Percentiles rank a stretch among this genome's conserved stretches.
phyloP scores from a whole-genome alignment of 2,888 invertebrate species.

The Sinotaia quadrata region DNA sequence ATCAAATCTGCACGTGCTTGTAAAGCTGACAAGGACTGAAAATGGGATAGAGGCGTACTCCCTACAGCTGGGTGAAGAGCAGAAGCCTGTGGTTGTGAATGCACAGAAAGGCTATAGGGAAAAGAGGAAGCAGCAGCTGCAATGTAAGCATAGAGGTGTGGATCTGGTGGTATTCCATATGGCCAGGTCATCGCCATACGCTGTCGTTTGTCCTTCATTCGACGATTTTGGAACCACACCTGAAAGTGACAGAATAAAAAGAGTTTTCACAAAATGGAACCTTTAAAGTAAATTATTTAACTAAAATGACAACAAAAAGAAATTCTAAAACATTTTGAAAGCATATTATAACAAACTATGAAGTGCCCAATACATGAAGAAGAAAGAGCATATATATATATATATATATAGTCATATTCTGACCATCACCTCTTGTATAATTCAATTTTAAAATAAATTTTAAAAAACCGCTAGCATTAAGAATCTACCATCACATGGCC shows the following conservation, averaged over 20 bases:
- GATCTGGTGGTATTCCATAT: constrained; percentile 82
- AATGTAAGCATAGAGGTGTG: constrained; percentile 89
- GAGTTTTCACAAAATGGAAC: neutral
- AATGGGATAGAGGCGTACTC: neutral
- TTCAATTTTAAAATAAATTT: too few species aligned
- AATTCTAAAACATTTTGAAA: too few species aligned
- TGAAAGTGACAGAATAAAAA: constrained; percentile 38
- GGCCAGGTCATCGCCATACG: constrained; percentile 96
- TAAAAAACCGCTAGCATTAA: too few species aligned
- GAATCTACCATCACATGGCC: too few species aligned
- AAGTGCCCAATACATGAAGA: too few species aligned
- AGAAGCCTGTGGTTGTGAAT: neutral
- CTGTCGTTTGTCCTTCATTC: constrained; percentile 98
- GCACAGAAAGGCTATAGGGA: constrained; percentile 52
- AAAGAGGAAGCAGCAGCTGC: constrained; percentile 82
- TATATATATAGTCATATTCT: too few species aligned
- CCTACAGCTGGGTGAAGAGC: neutral
- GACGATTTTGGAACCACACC: constrained; percentile 94
- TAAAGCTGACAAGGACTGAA: constrained; percentile 9
- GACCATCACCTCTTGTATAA: too few species aligned
- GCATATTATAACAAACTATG: too few species aligned
- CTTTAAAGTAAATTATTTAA: too few species aligned
- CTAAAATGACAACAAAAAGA: too few species aligned
- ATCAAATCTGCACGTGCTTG: constrained; percentile 16
- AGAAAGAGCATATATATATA: too few species aligned